These are phyloP conservation scores for Nomada lathburiana DNA, from an alignment of 2,888 invertebrate genomes.

Conservation along the genomic window DNA sequence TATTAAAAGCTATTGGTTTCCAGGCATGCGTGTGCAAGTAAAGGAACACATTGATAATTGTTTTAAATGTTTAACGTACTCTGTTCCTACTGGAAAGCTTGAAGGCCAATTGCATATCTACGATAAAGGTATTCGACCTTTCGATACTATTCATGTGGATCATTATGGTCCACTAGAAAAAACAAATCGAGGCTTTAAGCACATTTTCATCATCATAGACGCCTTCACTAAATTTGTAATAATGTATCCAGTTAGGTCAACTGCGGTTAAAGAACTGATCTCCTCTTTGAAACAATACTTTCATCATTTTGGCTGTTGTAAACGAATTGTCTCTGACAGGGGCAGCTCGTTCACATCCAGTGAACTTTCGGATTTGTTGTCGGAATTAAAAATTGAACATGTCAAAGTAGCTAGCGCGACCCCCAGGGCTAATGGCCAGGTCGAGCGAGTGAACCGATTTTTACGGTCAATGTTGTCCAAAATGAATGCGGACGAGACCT, in stretches of 20 bases:
- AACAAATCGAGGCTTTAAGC: neutral
- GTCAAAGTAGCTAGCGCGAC: conserved; percentile 14
- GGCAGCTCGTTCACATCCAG: conserved; percentile 25
- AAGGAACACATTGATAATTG: conserved; percentile 33
- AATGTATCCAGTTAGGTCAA: conserved; percentile 27
- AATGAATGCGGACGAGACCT: neutral
- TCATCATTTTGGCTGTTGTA: conserved; percentile 18
- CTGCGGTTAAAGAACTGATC: conserved; percentile 17
- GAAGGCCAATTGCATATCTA: conserved; percentile 22
- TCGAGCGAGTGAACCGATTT: conserved; percentile 28
- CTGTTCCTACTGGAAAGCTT: conserved; percentile 9
- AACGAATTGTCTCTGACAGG: conserved; percentile 24
- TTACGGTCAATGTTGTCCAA: conserved; percentile 13
- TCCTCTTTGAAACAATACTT: neutral
- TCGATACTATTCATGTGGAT: conserved; percentile 25
- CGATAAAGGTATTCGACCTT: conserved; percentile 24
- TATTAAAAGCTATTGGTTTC: conserved; percentile 31
- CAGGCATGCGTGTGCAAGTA: conserved; percentile 12
- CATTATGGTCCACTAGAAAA: conserved; percentile 24
- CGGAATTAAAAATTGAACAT: neutral
- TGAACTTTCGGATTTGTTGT: conserved; percentile 13
- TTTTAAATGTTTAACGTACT: conserved; percentile 21
- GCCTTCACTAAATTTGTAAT: conserved; percentile 14
- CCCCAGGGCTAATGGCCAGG: conserved; percentile 14
- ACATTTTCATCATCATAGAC: conserved; percentile 8